phyloP scores from a whole-genome alignment of 2,797 vertebrate species.

The Diplodus puntazzo region DNA sequence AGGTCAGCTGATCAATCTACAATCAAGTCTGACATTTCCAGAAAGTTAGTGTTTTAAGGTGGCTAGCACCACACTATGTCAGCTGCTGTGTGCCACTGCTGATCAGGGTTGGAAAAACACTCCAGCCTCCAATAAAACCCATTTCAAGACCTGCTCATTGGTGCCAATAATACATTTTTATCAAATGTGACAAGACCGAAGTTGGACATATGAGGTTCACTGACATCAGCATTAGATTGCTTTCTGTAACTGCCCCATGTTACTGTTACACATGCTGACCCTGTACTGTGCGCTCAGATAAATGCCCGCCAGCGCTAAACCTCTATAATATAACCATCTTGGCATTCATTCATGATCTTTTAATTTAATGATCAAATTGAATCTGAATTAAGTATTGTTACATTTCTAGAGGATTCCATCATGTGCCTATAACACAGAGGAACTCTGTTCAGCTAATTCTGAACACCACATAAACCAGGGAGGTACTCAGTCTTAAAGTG shows the following conservation, averaged over 20 bases:
- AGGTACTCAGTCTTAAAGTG: slow-evolving; percentile 24
- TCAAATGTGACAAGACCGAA: background rate
- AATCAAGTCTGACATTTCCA: slow-evolving; percentile 5
- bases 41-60: background rate
- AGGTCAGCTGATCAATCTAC: background rate
- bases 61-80: background rate
- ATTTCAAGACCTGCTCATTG: background rate
- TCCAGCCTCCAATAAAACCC: background rate
- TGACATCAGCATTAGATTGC: background rate
- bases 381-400: slow-evolving; percentile 16
- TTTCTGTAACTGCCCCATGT: background rate
- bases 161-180: background rate
- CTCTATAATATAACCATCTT: background rate
- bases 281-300: background rate
- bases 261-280: background rate
- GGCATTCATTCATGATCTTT: background rate
- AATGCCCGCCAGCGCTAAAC: background rate
- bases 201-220: background rate
- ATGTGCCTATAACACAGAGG: slow-evolving; percentile 28
- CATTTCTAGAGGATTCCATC: slow-evolving; percentile 36
- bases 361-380: slow-evolving; percentile 11
- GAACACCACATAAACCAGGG: slow-evolving; percentile 33
- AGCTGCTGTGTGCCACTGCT: slow-evolving; percentile 21
- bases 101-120: slow-evolving; percentile 1
- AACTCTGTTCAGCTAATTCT: background rate